These are phyloP conservation scores for Pristionchus japonicus DNA, from an alignment of 2,888 invertebrate genomes.

Conservation along the genomic window DNA sequence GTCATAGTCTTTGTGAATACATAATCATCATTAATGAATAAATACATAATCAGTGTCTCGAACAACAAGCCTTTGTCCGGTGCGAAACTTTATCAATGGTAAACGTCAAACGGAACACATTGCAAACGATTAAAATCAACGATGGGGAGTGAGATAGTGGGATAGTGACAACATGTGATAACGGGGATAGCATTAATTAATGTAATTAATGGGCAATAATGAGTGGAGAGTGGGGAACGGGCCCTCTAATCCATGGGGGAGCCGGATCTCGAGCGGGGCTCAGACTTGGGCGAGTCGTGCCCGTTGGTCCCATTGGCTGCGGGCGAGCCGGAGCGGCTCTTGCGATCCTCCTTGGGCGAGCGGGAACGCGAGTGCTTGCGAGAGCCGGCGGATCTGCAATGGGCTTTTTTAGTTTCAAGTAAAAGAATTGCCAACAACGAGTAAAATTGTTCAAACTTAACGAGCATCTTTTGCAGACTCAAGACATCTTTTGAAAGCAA, in stretches of 20 bases:
- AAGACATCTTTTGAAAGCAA: too few relatives aligned
- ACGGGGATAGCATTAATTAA: neutral
- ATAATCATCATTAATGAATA: too few relatives aligned
- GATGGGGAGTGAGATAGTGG: neutral
- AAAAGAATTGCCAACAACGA: neutral
- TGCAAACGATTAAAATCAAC: neutral
- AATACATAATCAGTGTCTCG: too few relatives aligned
- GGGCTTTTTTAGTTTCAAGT: neutral
- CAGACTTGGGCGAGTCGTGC: neutral
- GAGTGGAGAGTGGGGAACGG: neutral
- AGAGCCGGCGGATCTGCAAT: neutral
- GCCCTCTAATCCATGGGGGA: slow-evolving; percentile 19
- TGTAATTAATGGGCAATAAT: neutral
- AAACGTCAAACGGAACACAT: neutral
- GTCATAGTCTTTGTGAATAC: neutral
- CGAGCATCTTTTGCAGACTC: too few relatives aligned
- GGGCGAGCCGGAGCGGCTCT: slow-evolving; percentile 10
- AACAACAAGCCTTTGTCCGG: too few relatives aligned
- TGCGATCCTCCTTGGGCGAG: slow-evolving; percentile 10
- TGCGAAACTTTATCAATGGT: neutral
- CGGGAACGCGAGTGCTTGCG: slow-evolving; percentile 37
- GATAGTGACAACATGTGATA: neutral
- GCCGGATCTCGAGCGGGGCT: slow-evolving; percentile 15
- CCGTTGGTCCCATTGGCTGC: neutral
- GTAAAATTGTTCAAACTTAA: too few relatives aligned